These are phyloP conservation scores for Notodonta dromedarius DNA, from an alignment of 2,888 invertebrate species.

Conservation along the genomic window DNA sequence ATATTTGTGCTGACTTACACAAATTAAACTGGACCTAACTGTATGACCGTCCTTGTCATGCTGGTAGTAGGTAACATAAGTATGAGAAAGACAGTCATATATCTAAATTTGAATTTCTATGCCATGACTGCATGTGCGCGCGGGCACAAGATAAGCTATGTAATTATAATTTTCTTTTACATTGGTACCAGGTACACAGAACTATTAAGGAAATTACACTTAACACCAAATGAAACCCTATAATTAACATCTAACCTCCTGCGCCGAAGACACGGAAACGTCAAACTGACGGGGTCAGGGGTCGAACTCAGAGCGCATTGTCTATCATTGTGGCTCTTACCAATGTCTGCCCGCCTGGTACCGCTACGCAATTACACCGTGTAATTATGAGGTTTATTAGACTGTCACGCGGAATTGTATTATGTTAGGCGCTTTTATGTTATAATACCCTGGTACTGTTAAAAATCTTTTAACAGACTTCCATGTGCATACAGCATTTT, in stretches of 20 bases:
- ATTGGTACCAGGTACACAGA: background rate
- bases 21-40: too few species aligned
- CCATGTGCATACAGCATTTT: too few species aligned
- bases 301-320: slow-evolving; percentile 50
- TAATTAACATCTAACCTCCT: slow-evolving; percentile 51
- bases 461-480: background rate
- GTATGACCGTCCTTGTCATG: too few species aligned
- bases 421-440: slow-evolving; percentile 23
- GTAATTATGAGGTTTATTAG: slow-evolving; percentile 54
- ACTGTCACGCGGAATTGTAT: slow-evolving; percentile 28
- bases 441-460: slow-evolving; percentile 9
- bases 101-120: too few species aligned
- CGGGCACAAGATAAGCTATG: too few species aligned
- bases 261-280: slow-evolving; percentile 35
- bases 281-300: slow-evolving; percentile 58
- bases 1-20: too few species aligned
- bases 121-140: too few species aligned
- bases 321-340: slow-evolving; percentile 46
- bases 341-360: slow-evolving; percentile 53
- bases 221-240: slow-evolving; percentile 25
- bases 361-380: slow-evolving; percentile 56
- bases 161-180: too few species aligned
- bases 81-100: too few species aligned
- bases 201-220: background rate
- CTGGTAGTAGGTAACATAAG: too few species aligned